Evolutionary conservation across 2,113 vertebrate genomes (phyloP).

Genomic region (Nymphicus hollandicus): DNA sequence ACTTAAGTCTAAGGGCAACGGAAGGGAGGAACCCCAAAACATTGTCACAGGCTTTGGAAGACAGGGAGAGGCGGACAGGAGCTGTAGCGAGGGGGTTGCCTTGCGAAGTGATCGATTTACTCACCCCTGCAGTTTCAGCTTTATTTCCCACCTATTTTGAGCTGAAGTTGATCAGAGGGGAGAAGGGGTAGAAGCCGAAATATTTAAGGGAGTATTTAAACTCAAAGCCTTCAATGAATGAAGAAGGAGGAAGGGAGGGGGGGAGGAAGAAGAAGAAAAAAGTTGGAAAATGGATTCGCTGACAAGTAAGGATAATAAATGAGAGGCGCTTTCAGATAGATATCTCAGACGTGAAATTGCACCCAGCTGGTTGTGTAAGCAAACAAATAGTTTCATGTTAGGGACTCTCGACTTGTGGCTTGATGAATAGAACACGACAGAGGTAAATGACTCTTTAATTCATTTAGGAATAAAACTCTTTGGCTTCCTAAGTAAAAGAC

Average conservation of each 20-base stretch:
- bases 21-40: accelerated
- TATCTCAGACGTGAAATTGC: conserved; percentile 98
- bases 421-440: conserved; percentile 96
- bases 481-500: conserved; percentile 77
- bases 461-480: conserved; percentile 86
- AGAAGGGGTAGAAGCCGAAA: neutral
- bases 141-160: neutral
- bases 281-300: conserved; percentile 84
- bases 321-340: conserved; percentile 93
- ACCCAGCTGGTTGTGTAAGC: conserved; percentile 95
- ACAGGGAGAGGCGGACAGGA: neutral
- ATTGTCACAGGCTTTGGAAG: neutral
- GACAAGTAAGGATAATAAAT: conserved; percentile 91
- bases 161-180: neutral
- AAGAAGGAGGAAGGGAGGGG: neutral
- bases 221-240: conserved; percentile 60
- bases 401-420: conserved; percentile 88
- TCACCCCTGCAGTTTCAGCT: neutral
- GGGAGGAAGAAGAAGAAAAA: neutral
- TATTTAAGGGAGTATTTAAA: conserved; percentile 28
- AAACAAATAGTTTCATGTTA: conserved; percentile 96
- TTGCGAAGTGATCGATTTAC: neutral
- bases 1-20: neutral
- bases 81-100: neutral
- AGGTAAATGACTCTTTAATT: conserved; percentile 97